phyloP scores from a whole-genome alignment of 2,113 vertebrate species.

The Haliaeetus leucogaster region DNA sequence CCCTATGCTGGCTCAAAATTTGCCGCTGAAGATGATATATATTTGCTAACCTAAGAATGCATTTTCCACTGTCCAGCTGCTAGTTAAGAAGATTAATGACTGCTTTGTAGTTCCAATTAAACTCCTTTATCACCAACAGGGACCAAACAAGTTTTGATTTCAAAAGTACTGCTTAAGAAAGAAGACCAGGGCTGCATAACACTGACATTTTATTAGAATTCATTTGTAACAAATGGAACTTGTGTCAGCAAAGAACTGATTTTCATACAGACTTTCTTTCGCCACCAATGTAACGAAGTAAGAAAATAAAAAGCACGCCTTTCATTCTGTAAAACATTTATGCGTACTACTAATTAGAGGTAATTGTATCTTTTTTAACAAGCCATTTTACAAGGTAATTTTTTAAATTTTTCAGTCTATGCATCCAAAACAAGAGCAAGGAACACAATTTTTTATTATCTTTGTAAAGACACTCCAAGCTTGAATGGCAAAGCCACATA shows the following conservation, averaged over 20 bases:
- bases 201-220: constrained; percentile 99
- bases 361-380: constrained; percentile 99
- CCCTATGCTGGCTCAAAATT: not conserved
- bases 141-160: not conserved
- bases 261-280: constrained; percentile 98
- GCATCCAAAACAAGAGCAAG: constrained; percentile 99
- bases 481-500: constrained; percentile 94
- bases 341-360: constrained; percentile 99
- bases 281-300: constrained; percentile 99
- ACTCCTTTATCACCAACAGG: constrained; percentile 4
- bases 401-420: constrained; percentile 95
- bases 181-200: constrained; percentile 91
- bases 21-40: not conserved
- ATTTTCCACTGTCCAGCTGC: constrained; percentile 30
- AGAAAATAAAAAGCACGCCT: constrained; percentile 99
- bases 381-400: constrained; percentile 90
- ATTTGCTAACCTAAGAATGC: not conserved
- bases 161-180: constrained; percentile 72
- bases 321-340: constrained; percentile 99
- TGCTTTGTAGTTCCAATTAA: constrained; percentile 36
- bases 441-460: constrained; percentile 93
- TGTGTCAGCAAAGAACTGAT: constrained; percentile 99
- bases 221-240: constrained; percentile 99
- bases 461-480: constrained; percentile 97
- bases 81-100: constrained; percentile 58